phyloP scores from a whole-genome alignment of 1,140 invertebrate species.

The Zaprionus tsacasi region DNA sequence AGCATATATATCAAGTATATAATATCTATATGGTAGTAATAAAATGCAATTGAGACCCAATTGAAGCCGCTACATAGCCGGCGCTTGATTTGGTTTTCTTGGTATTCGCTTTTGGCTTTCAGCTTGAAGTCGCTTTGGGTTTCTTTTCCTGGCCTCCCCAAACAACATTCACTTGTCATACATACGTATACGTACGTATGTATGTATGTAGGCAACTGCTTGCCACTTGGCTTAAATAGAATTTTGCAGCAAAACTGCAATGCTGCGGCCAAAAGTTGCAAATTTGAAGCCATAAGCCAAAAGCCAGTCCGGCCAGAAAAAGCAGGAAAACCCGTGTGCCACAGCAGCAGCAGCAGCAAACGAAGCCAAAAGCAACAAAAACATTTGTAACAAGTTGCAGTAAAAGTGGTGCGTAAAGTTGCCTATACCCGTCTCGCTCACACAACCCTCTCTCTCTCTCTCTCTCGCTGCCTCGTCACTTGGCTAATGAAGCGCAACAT shows the following conservation, averaged over 20 bases:
- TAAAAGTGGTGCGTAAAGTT: slow-evolving; percentile 57
- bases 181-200: no score
- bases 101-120: slow-evolving; percentile 31
- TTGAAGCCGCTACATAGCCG: slow-evolving; percentile 33
- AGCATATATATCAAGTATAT: slow-evolving; percentile 13
- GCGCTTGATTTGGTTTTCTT: slow-evolving; percentile 42
- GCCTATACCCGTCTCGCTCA: neutral
- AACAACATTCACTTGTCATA: slow-evolving; percentile 80
- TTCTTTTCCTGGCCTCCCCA: slow-evolving; percentile 62
- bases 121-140: slow-evolving; percentile 17
- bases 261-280: slow-evolving; percentile 32
- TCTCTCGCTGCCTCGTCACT: neutral
- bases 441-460: neutral
- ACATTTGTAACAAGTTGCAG: slow-evolving; percentile 63
- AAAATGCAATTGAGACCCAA: slow-evolving; percentile 33
- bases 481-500: slow-evolving; percentile 44
- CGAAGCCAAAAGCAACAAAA: slow-evolving; percentile 41
- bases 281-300: slow-evolving; percentile 45
- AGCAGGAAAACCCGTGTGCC: slow-evolving; percentile 38
- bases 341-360: slow-evolving; percentile 22
- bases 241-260: slow-evolving; percentile 36
- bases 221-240: slow-evolving; percentile 66
- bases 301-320: slow-evolving; percentile 50
- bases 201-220: slow-evolving; percentile 53
- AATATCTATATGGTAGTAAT: slow-evolving; percentile 13